Evolutionary conservation across 2,113 vertebrate species (phyloP), one percentile per base, ranked within the genome.

Genomic region (Athene cunicularia): DNA sequence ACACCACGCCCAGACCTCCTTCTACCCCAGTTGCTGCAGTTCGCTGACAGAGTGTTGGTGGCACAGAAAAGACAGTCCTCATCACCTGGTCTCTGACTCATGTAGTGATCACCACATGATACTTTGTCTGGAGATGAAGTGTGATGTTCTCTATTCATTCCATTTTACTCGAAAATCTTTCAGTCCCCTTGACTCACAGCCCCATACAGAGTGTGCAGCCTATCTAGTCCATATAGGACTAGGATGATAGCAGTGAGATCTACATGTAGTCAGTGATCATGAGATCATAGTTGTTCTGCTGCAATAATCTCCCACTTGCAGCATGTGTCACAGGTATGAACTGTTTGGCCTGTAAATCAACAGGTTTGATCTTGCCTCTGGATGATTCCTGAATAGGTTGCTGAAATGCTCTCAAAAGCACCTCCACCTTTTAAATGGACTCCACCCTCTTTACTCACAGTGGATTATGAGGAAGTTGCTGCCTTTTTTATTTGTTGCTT

Each of bases 341-440:
- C 92, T 26, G 21, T 68, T 94, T 67, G 90, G 90, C 92, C 81
- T 70, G 83, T 80, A 97, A 87, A 97, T 88, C 88, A 93, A 79
- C 97, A 98, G 92, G 98, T 97, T 97, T 97, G 88, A 91, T 97
- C 97, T 92, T 97, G 97, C 80, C 80, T 66, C 63, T 92, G 9
- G 12, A 97, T 97, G 97, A 92, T 86, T 96, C 92, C 93, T 73
- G 77, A 94, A 91, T 79, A 94, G 94, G 92, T 73, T 94, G 86
- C 80, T 92, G 93, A 97, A 98, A 94, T 64, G 76, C 68, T 82
- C 95, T 60, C 88, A 85, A 90, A 97, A 88, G 24, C 53, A 85
- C 79, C 64, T 79, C 88, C 67, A 86, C 94, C 93, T 76, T 95
- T 80, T 86, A 80, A 96, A 88, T 1, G 2, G 15, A 53, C n/a